Evolutionary conservation across 2,888 invertebrate genomes (phyloP).

Genomic region (Nephrotoma guestfalica): DNA sequence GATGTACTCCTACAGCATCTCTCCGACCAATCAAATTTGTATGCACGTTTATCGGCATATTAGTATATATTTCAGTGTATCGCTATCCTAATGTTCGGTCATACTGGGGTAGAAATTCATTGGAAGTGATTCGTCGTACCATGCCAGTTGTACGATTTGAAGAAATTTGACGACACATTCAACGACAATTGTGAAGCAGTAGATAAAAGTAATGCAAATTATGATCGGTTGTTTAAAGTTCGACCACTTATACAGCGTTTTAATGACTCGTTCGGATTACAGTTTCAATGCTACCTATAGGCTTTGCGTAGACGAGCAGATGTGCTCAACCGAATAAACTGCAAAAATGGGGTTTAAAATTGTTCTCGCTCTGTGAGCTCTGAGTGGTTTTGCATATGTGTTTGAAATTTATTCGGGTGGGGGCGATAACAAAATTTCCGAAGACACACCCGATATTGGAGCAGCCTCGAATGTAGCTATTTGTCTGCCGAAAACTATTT

Average conservation of each 20-base stretch:
- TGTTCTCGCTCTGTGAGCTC: too few relatives aligned
- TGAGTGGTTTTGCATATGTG: too few relatives aligned
- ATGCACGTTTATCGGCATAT: not conserved
- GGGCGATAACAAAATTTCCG: too few relatives aligned
- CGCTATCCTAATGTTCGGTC: not conserved
- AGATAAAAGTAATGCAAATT: not conserved
- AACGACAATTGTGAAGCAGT: not conserved
- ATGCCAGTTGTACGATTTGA: not conserved
- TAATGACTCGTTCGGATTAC: too few relatives aligned
- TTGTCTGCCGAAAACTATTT: too few relatives aligned
- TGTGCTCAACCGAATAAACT: not conserved
- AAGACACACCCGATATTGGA: too few relatives aligned
- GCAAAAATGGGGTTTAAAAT: too few relatives aligned
- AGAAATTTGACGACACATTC: not conserved
- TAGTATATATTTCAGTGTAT: not conserved
- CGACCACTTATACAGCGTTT: too few relatives aligned
- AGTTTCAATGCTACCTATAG: not conserved
- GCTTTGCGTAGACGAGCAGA: not conserved
- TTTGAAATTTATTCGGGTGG: too few relatives aligned
- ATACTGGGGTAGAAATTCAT: not conserved
- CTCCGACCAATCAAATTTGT: not conserved
- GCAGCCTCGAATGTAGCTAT: too few relatives aligned
- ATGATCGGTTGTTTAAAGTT: not conserved
- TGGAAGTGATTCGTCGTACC: not conserved
- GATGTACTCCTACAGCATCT: not conserved